A percentile compares a stretch with the other conserved stretches of the same genome.
Conservation (phyloP, 2,113 vertebrate species). For the Sigmodon hispidus region DNA sequence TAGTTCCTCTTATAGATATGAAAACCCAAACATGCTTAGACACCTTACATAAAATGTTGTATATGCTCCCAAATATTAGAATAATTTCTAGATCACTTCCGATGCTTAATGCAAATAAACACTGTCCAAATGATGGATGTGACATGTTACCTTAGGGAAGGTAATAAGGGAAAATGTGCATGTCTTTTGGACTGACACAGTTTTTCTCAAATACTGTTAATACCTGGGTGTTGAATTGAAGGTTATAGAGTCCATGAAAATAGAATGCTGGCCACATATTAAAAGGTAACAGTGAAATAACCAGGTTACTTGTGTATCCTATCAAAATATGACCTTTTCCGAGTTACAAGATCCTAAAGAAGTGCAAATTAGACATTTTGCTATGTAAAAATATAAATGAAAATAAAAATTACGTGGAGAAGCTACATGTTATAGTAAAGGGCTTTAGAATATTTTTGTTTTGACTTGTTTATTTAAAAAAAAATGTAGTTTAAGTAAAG, state of each 20-base stretch:
- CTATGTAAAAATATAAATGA: background rate
- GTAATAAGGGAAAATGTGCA: background rate
- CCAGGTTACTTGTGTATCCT: background rate
- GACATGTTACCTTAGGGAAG: background rate
- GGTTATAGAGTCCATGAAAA: background rate
- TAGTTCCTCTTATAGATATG: too few relatives aligned
- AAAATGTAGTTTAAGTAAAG: background rate
- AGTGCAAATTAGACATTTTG: background rate
- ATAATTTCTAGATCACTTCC: background rate
- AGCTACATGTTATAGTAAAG: background rate
- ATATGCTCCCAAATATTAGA: too few relatives aligned
- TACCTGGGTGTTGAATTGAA: background rate
- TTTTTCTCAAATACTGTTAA: background rate
- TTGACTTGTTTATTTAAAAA: background rate
- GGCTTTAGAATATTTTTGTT: background rate
- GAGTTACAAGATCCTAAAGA: background rate
- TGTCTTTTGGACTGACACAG: background rate
- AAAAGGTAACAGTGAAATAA: background rate
- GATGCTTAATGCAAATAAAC: background rate
- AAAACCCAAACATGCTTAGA: background rate
- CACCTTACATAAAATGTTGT: too few relatives aligned
- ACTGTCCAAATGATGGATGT: background rate
- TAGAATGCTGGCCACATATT: background rate
- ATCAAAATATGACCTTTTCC: background rate
- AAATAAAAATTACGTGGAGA: background rate